These are phyloP conservation scores for Andrena cerasifolii DNA, from an alignment of 1,140 invertebrate species.

Conservation along the genomic window DNA sequence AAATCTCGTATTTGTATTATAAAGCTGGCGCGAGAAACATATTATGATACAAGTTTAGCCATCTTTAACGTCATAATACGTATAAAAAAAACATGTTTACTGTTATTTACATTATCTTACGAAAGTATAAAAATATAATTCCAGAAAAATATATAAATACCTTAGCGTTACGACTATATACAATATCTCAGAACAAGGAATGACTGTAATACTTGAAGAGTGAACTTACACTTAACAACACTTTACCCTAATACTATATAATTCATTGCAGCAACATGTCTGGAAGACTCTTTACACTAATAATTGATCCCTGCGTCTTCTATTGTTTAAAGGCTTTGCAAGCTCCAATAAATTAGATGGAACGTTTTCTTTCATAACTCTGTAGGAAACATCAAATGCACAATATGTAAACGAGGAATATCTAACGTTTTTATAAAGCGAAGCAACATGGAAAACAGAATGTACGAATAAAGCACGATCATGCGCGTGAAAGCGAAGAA, in stretches of 20 bases:
- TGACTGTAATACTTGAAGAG: conserved; percentile 22
- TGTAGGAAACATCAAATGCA: conserved; percentile 71
- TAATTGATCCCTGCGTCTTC: conserved; percentile 8
- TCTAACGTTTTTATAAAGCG: not conserved
- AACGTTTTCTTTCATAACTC: conserved; percentile 32
- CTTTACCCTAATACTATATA: not conserved
- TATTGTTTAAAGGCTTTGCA: not conserved
- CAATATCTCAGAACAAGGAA: conserved; percentile 10
- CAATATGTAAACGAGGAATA: conserved; percentile 69
- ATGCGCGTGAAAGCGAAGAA: no score
- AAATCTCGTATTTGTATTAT: not conserved
- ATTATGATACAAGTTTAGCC: not conserved
- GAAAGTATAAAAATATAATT: conserved; percentile 49
- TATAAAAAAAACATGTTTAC: conserved; percentile 26
- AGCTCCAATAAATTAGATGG: conserved; percentile 16
- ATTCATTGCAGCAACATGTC: not conserved
- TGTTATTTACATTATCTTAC: conserved; percentile 14
- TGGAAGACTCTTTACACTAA: conserved; percentile 14
- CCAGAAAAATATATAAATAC: conserved; percentile 2
- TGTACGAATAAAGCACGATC: not conserved
- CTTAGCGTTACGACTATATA: conserved; percentile 14
- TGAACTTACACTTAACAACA: not conserved
- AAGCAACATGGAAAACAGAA: not conserved
- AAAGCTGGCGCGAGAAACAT: not conserved
- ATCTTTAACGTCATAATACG: conserved; percentile 11